Conservation (phyloP, 2,888 invertebrate species). For the Cheilosia pagana region DNA sequence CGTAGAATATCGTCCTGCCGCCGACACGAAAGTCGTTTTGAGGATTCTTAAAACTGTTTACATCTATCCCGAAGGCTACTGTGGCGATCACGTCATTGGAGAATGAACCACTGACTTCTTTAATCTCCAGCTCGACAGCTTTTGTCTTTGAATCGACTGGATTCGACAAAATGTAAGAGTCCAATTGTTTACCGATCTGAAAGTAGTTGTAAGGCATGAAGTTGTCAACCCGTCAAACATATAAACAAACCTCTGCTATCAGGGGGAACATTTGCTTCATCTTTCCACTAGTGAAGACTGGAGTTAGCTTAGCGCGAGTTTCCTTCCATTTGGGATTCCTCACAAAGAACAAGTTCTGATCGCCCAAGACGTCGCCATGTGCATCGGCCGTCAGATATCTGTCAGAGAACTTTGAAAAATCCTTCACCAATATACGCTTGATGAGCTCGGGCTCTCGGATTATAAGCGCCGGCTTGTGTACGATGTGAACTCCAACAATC, state of each 20-base stretch:
- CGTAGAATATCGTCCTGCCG: slow-evolving; percentile 76
- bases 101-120: slow-evolving; percentile 75
- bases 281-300: slow-evolving; percentile 83
- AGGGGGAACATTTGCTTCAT: slow-evolving; percentile 81
- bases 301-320: slow-evolving; percentile 82
- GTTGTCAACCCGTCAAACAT: neutral
- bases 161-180: too few species aligned
- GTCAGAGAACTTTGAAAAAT: slow-evolving; percentile 83
- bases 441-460: slow-evolving; percentile 82
- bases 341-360: slow-evolving; percentile 82
- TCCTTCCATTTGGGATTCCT: slow-evolving; percentile 83
- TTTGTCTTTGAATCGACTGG: slow-evolving; percentile 13
- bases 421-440: slow-evolving; percentile 83
- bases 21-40: slow-evolving; percentile 76
- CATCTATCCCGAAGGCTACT: slow-evolving; percentile 77
- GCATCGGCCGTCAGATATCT: slow-evolving; percentile 78
- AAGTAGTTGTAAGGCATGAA: too few species aligned
- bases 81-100: slow-evolving; percentile 78
- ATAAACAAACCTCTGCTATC: slow-evolving; percentile 77
- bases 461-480: slow-evolving; percentile 82
- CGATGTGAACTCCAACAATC: slow-evolving; percentile 80
- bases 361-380: slow-evolving; percentile 81
- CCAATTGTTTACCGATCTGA: too few species aligned
- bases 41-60: slow-evolving; percentile 77
- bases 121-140: slow-evolving; percentile 67